A percentile compares a stretch with the other conserved stretches of the same genome.
Evolutionary conservation across 1,140 invertebrate genomes (phyloP).

Genomic region (Drosophila bipectinata): DNA sequence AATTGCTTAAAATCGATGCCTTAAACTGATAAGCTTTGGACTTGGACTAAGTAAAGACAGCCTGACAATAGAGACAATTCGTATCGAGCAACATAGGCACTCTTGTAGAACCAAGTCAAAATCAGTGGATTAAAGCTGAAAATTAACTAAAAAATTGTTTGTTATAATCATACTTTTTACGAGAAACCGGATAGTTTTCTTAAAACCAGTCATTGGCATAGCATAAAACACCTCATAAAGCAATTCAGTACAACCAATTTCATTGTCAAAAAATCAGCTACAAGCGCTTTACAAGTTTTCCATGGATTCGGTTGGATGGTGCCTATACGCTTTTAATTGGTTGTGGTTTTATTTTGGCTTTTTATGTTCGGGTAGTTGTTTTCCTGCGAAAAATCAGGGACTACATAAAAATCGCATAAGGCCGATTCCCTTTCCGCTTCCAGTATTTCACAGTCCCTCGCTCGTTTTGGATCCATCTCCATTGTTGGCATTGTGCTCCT

Average conservation of each 20-base stretch:
- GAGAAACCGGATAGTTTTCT: neutral
- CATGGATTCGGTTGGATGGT: constrained; percentile 23
- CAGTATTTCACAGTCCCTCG: constrained; percentile 1
- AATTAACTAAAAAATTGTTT: too few relatives aligned
- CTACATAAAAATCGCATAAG: constrained; percentile 55
- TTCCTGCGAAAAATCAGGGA: constrained; percentile 38
- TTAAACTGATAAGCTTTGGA: too few relatives aligned
- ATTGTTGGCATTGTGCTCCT: constrained; percentile 27
- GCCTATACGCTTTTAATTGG: constrained; percentile 14
- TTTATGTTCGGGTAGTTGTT: constrained; percentile 33
- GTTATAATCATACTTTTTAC: too few relatives aligned
- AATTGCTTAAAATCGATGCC: too few relatives aligned
- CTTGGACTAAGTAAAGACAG: too few relatives aligned
- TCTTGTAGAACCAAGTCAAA: too few relatives aligned
- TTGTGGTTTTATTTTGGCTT: constrained; percentile 24
- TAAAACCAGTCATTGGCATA: neutral
- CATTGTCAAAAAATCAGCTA: constrained; percentile 38
- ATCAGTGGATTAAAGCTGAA: too few relatives aligned
- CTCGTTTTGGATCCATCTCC: constrained; percentile 4
- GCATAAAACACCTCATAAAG: neutral
- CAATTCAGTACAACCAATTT: constrained; percentile 16
- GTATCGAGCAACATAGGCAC: too few relatives aligned
- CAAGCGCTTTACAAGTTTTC: constrained; percentile 48
- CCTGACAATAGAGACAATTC: too few relatives aligned
- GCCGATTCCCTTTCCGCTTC: constrained; percentile 4